phyloP scores from a whole-genome alignment of 1,140 invertebrate species.

The Palaemon carinicauda region DNA sequence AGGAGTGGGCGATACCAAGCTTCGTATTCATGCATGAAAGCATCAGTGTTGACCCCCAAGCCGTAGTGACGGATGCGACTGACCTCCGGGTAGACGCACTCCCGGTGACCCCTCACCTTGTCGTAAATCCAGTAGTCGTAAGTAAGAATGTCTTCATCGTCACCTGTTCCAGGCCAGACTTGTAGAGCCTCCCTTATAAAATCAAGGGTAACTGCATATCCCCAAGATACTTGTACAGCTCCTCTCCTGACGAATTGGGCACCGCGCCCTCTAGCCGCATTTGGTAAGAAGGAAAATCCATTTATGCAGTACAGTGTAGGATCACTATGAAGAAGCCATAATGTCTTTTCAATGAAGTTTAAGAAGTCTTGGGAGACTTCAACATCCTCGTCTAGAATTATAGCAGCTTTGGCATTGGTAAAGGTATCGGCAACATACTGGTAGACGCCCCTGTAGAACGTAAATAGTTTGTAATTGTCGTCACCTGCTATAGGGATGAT shows the following conservation, averaged over 20 bases:
- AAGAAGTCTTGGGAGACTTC: conserved; percentile 74
- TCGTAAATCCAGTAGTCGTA: conserved; percentile 57
- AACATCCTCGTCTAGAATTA: conserved; percentile 75
- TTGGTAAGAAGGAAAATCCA: background rate
- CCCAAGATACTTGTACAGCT: conserved; percentile 46
- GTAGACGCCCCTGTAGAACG: conserved; percentile 2
- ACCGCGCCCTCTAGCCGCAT: background rate
- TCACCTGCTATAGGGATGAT: background rate
- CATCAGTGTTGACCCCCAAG: conserved; percentile 20
- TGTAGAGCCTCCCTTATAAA: conserved; percentile 42
- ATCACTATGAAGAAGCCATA: conserved; percentile 70
- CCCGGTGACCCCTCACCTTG: conserved; percentile 16
- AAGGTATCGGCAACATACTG: conserved; percentile 13
- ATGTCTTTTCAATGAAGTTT: conserved; percentile 72
- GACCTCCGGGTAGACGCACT: conserved; percentile 53
- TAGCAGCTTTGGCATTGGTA: conserved; percentile 62
- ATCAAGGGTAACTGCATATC: conserved; percentile 38
- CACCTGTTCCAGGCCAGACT: conserved; percentile 20
- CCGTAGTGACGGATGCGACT: conserved; percentile 43
- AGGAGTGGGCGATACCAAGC: conserved; percentile 16
- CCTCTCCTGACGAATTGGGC: conserved; percentile 27
- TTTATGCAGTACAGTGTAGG: conserved; percentile 62
- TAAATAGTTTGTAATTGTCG: conserved; percentile 24
- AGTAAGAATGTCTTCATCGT: background rate
- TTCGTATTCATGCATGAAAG: background rate